Evolutionary conservation across 2,888 invertebrate genomes (phyloP).

Genomic region (Nemotelus nigrinus): DNA sequence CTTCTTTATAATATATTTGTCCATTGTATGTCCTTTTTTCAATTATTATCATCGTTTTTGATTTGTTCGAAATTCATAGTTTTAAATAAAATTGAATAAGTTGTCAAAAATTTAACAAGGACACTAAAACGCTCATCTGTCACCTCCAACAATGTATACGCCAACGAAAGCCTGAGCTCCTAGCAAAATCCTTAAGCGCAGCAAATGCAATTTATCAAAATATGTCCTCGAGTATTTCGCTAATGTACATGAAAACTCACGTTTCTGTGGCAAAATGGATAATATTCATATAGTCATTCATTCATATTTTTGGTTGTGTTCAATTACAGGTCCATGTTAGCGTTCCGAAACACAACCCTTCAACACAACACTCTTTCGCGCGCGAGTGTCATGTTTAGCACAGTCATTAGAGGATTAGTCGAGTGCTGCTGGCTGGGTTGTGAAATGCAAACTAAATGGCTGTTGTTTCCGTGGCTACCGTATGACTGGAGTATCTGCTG

Average conservation of each 20-base stretch:
- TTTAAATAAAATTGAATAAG: no score
- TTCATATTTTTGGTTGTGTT: not conserved
- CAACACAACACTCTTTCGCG: not conserved
- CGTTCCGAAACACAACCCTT: conserved; percentile 20
- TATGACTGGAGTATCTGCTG: conserved; percentile 19
- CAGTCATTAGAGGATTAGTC: conserved; percentile 39
- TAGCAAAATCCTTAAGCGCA: not conserved
- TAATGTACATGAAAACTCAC: not conserved
- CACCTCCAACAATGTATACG: no score
- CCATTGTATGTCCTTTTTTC: no score
- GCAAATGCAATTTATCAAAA: not conserved
- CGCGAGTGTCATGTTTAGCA: conserved; percentile 37
- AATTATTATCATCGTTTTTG: no score
- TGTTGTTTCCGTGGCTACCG: conserved; percentile 14
- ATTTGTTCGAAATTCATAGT: no score
- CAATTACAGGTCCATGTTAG: conserved; percentile 32
- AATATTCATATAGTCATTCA: not conserved
- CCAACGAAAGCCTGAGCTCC: no score
- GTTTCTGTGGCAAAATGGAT: not conserved
- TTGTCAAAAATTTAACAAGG: no score
- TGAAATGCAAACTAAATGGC: conserved; percentile 11
- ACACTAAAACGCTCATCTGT: no score
- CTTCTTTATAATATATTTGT: no score
- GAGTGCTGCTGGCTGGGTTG: not conserved
- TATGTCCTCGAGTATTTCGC: not conserved